These are phyloP conservation scores for Caenorhabditis drosophilae DNA, from an alignment of 2,888 invertebrate genomes.

Conservation along the genomic window DNA sequence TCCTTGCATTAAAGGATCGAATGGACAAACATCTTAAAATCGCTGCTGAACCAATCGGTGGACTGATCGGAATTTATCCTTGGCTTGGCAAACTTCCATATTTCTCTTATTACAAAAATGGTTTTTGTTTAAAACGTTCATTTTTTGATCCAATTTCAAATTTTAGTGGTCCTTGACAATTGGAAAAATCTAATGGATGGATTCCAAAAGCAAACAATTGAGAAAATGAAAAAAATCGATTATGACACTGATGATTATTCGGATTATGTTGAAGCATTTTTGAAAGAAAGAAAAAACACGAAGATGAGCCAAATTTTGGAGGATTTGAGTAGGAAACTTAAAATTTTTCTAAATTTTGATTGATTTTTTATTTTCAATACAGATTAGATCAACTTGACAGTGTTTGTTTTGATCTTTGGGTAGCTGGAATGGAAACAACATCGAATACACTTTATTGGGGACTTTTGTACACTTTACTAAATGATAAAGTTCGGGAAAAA, in stretches of 20 bases:
- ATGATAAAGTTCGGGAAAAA: conserved; percentile 33
- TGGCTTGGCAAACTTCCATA: conserved; percentile 24
- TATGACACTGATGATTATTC: conserved; percentile 39
- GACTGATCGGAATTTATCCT: conserved; percentile 31
- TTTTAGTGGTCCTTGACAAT: conserved; percentile 29
- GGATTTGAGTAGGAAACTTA: conserved; percentile 29
- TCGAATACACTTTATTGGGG: conserved; percentile 49
- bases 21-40: conserved; percentile 32
- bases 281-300: conserved; percentile 41
- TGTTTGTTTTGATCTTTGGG: conserved; percentile 48
- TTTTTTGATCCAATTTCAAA: too few species aligned
- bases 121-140: too few species aligned
- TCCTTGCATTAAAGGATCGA: conserved; percentile 17
- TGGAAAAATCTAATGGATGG: conserved; percentile 20
- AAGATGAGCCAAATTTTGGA: conserved; percentile 27
- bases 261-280: conserved; percentile 44
- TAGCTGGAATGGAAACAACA: conserved; percentile 54
- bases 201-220: conserved; percentile 30
- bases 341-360: background rate
- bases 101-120: conserved; percentile 12
- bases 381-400: conserved; percentile 34
- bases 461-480: conserved; percentile 26
- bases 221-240: conserved; percentile 28
- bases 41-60: conserved; percentile 30
- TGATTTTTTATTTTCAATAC: background rate